Base-by-base conservation (phyloP, 2,888 invertebrate genomes). In the Diabrotica balteata region DNA sequence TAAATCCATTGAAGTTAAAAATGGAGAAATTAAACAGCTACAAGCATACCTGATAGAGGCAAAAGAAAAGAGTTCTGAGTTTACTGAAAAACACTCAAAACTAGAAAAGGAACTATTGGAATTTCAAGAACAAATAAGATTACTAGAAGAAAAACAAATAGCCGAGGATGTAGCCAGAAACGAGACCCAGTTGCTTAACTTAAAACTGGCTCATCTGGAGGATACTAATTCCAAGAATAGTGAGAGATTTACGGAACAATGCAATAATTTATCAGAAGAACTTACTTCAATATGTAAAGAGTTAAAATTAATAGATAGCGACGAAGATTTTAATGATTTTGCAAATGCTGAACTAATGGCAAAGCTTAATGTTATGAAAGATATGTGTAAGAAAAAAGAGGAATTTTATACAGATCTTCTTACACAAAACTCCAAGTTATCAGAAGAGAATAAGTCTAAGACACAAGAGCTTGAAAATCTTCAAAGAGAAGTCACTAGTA, bases 181-280 rank as follows among this genome's bases (percentile, higher is more conserved):
- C 42, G 75, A 77, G 61, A 68, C 70, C 47, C 71, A 70, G 32
- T 64, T 77, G 10, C 58, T 77, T n/a, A 60, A 70, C 58, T 47
- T 75, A 11, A 75, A 76, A 65, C 59, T 77, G 7, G 70, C 75
- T 47, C 72, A 74, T 32, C 66, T 73, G 57, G 74, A 75, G 68
- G 70, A 71, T 45, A 75, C 73, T 63, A 73, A 75, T 8, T 69
- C 66, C 46, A 68, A 59, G 49, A 64, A 76, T 51, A 54, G 67
- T 17, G 66, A 74, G 57, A 69, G 71, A 7, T 75, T 76, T 9
- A 71, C 74, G 32, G 63, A 58, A 1, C 74, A 73, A 68, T 59
- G 73, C n/a, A 57, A 68, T 17, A 67, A 58, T 1, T 72, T 70
- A 32, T 66, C 49, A 17, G 63, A 66, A n/a, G 62, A 70, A 50